A percentile compares a stretch with the other conserved stretches of the same genome.
phyloP scores from a whole-genome alignment of 2,888 invertebrate species.

The Listrodromus nycthemerus region DNA sequence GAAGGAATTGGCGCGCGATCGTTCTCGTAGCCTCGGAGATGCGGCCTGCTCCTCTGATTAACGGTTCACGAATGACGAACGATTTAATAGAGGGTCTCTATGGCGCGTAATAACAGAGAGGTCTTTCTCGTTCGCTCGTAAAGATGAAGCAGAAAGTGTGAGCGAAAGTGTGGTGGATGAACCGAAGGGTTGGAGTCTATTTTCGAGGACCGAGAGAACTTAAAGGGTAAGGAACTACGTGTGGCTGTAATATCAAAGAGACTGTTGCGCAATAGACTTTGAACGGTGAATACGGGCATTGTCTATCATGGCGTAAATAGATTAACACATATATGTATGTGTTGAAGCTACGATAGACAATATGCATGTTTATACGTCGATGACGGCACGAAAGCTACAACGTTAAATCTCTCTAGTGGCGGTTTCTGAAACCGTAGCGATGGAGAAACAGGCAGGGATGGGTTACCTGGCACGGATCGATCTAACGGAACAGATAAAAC shows the following conservation, averaged over 20 bases:
- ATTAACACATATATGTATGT: conserved; percentile 9
- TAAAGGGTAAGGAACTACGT: conserved; percentile 18
- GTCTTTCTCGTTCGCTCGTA: conserved; percentile 58
- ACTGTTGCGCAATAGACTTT: conserved; percentile 48
- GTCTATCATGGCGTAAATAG: conserved; percentile 40
- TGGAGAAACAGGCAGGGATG: conserved; percentile 52
- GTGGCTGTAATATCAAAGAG: conserved; percentile 59
- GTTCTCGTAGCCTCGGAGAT: conserved; percentile 38
- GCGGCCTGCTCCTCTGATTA: conserved; percentile 74
- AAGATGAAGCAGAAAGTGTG: conserved; percentile 22
- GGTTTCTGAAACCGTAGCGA: conserved; percentile 53
- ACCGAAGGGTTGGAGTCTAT: background rate
- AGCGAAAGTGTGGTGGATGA: conserved; percentile 10
- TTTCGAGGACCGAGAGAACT: conserved; percentile 22
- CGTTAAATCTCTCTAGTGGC: conserved; percentile 28
- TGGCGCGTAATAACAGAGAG: conserved; percentile 68
- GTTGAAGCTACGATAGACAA: background rate
- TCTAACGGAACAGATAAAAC: conserved; percentile 68
- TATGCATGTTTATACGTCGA: conserved; percentile 43
- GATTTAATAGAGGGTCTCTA: conserved; percentile 78
- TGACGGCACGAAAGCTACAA: conserved; percentile 35
- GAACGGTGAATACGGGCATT: conserved; percentile 47
- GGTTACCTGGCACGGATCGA: conserved; percentile 68
- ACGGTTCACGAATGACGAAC: conserved; percentile 79
- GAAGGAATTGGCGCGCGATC: conserved; percentile 50